Evolutionary conservation across 2,113 vertebrate species (phyloP).

Genomic region (Hyperopisus bebe): DNA sequence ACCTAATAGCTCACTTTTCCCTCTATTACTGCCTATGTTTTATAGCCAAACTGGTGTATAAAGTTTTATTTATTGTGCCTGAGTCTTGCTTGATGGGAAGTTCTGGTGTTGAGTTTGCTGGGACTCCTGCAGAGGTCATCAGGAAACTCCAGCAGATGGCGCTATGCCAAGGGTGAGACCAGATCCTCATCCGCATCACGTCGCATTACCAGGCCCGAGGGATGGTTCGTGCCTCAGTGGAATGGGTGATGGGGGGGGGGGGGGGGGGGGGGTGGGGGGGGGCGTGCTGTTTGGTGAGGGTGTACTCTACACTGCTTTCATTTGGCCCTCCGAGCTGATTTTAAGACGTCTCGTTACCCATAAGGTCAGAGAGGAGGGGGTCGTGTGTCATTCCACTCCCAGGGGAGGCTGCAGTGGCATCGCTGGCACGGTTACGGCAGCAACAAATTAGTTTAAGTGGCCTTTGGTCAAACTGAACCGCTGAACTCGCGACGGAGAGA

Average conservation of each 20-base stretch:
- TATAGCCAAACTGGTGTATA: not conserved
- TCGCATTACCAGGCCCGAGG: not conserved
- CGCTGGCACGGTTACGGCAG: slow-evolving; percentile 3
- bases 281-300: not conserved
- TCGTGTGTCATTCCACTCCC: not conserved
- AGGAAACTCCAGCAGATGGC: not conserved
- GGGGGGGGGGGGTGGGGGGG: not conserved
- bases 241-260: not conserved
- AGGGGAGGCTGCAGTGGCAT: not conserved
- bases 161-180: not conserved
- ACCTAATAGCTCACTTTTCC: not conserved
- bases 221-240: not conserved
- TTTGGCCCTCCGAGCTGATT: not conserved
- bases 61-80: not conserved
- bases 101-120: not conserved
- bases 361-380: not conserved
- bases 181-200: not conserved
- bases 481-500: slow-evolving; percentile 7
- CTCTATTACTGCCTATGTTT: not conserved
- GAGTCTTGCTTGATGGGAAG: not conserved
- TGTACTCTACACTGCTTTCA: not conserved
- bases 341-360: not conserved
- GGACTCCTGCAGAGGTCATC: not conserved
- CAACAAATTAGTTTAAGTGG: slow-evolving; percentile 15
- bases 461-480: slow-evolving; percentile 10